These are phyloP conservation scores for Sylvilagus floridanus DNA, from an alignment of 2,797 vertebrate genomes.

Conservation along the genomic window DNA sequence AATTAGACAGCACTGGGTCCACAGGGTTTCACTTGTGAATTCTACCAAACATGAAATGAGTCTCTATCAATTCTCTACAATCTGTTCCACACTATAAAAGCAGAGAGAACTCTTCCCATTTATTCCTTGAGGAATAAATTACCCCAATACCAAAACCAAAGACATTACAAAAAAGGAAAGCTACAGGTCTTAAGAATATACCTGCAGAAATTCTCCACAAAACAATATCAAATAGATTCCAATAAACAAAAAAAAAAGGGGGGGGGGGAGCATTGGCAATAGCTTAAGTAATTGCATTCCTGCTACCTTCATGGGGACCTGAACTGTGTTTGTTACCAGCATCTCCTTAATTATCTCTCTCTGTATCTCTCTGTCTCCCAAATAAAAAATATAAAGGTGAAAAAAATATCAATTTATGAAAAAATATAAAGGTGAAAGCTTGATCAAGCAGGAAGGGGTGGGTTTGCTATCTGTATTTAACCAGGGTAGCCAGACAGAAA, in stretches of 20 bases:
- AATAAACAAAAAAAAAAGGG: background rate
- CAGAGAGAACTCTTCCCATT: background rate
- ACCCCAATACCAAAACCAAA: background rate
- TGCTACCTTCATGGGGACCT: too few species aligned
- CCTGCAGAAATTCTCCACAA: background rate
- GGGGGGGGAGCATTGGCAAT: too few species aligned
- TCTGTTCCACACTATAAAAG: background rate
- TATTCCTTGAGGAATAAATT: background rate
- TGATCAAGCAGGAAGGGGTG: background rate
- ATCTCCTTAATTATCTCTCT: too few species aligned
- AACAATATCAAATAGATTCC: background rate
- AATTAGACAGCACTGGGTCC: background rate
- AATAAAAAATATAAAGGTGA: background rate
- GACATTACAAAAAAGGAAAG: background rate
- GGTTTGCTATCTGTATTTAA: background rate
- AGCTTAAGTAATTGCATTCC: too few species aligned
- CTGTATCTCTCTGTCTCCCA: too few species aligned
- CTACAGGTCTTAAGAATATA: background rate
- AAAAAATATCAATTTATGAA: background rate
- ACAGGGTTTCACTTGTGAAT: background rate
- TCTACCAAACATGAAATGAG: background rate
- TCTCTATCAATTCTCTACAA: background rate
- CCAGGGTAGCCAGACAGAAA: background rate
- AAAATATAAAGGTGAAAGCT: background rate
- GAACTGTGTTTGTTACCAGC: too few species aligned